A percentile compares a stretch with the other conserved stretches of the same genome.
These are phyloP conservation scores for Cuniculus paca DNA, from an alignment of 2,797 vertebrate genomes.

Conservation along the genomic window DNA sequence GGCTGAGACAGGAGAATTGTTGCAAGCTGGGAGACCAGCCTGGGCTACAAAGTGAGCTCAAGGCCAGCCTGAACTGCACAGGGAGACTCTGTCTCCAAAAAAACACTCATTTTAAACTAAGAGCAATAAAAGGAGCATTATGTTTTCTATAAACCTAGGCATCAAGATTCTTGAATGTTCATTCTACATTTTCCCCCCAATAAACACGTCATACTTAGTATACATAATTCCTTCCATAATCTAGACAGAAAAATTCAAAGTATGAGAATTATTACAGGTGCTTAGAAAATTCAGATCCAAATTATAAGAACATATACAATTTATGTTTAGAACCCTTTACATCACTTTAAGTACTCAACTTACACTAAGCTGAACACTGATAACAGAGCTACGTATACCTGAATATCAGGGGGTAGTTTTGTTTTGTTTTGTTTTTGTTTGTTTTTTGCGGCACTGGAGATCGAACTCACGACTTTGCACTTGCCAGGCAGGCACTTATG, in stretches of 20 bases:
- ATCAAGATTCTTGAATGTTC: background rate
- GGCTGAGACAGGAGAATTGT: no score
- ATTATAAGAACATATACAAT: background rate
- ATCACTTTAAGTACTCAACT: slow-evolving; percentile 8
- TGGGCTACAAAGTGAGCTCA: no score
- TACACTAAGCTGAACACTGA: background rate
- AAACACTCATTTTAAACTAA: no score
- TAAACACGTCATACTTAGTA: background rate
- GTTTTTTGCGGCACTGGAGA: no score
- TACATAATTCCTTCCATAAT: background rate
- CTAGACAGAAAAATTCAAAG: background rate
- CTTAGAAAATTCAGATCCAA: slow-evolving; percentile 2
- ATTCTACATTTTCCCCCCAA: background rate
- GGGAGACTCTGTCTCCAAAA: no score
- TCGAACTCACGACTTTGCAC: no score
- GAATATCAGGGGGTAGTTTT: no score
- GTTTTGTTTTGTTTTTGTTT: no score
- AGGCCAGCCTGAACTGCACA: no score
- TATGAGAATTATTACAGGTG: background rate
- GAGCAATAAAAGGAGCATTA: background rate
- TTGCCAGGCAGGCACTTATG: no score
- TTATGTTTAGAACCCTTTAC: background rate
- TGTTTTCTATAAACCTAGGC: background rate
- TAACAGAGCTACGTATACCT: background rate
- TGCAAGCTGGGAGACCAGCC: no score